A percentile compares a stretch with the other conserved stretches of the same genome.
phyloP scores from a whole-genome alignment of 1,140 invertebrate species.

The Bacillus rossius region DNA sequence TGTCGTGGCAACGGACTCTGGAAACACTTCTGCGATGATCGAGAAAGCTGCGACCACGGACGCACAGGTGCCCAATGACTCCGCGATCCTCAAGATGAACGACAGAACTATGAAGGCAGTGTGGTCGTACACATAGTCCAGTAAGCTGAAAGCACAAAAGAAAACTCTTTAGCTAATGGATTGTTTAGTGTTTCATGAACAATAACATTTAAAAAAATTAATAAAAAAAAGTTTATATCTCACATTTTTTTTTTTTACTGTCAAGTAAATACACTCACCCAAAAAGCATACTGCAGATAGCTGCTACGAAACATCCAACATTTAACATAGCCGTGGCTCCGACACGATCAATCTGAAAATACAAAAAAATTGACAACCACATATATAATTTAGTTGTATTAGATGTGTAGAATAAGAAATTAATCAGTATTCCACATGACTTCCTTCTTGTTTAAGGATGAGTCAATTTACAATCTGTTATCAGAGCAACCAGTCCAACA shows the following conservation, averaged over 20 bases:
- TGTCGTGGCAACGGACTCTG: conserved; percentile 52
- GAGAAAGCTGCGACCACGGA: conserved; percentile 58
- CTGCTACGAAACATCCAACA: conserved; percentile 51
- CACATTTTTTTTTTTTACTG: too few relatives aligned
- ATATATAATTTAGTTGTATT: too few relatives aligned
- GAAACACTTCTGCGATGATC: conserved; percentile 56
- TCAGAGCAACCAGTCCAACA: too few relatives aligned
- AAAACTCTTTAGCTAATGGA: background rate
- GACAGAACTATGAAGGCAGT: conserved; percentile 52
- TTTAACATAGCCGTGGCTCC: conserved; percentile 53
- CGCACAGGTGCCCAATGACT: conserved; percentile 56
- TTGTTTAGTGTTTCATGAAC: background rate
- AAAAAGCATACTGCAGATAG: conserved; percentile 44
- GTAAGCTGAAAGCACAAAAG: conserved; percentile 39
- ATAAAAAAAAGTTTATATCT: too few relatives aligned
- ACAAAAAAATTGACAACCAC: conserved; percentile 13
- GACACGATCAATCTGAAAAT: conserved; percentile 45
- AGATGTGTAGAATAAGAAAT: too few relatives aligned
- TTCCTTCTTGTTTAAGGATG: too few relatives aligned
- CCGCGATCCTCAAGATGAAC: conserved; percentile 51
- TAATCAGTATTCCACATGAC: too few relatives aligned
- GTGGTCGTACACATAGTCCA: conserved; percentile 47
- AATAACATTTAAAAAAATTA: too few relatives aligned
- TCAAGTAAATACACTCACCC: conserved; percentile 48
- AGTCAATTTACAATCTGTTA: too few relatives aligned